phyloP scores from a whole-genome alignment of 2,113 vertebrate genomes.

The Ellobius talpinus region DNA sequence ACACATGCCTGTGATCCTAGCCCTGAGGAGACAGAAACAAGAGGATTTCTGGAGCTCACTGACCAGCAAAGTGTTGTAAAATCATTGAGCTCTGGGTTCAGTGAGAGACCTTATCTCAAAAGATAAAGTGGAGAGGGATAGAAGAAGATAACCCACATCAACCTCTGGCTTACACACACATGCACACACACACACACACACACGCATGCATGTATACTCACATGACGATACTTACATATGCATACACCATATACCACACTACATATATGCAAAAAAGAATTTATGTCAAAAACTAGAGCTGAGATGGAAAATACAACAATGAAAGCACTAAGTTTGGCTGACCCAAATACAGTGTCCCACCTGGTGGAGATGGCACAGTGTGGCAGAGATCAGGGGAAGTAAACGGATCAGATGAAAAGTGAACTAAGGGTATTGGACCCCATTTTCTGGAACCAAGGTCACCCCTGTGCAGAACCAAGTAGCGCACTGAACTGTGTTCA shows the following conservation, averaged over 20 bases:
- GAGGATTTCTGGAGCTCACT: not conserved
- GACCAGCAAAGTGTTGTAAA: not conserved
- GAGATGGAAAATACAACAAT: not conserved
- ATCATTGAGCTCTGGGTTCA: not conserved
- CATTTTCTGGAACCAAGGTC: not conserved
- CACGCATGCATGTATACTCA: not conserved
- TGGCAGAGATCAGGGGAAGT: not conserved
- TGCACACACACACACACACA: not conserved
- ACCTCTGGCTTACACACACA: not conserved
- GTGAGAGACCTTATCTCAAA: not conserved
- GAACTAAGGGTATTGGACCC: not conserved
- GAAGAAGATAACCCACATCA: not conserved
- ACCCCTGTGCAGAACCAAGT: not conserved
- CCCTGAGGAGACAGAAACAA: not conserved
- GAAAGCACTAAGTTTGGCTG: not conserved
- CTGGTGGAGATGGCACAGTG: not conserved
- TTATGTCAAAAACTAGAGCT: not conserved
- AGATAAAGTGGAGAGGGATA: not conserved
- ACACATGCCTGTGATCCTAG: not conserved
- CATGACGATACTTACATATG: not conserved
- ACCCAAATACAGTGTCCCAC: not conserved
- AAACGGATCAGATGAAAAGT: not conserved
- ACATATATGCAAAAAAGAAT: not conserved
- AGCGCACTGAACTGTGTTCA: not conserved
- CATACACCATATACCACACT: not conserved